Conservation (phyloP, 2,113 vertebrate species). For the Chaetops frenatus region DNA sequence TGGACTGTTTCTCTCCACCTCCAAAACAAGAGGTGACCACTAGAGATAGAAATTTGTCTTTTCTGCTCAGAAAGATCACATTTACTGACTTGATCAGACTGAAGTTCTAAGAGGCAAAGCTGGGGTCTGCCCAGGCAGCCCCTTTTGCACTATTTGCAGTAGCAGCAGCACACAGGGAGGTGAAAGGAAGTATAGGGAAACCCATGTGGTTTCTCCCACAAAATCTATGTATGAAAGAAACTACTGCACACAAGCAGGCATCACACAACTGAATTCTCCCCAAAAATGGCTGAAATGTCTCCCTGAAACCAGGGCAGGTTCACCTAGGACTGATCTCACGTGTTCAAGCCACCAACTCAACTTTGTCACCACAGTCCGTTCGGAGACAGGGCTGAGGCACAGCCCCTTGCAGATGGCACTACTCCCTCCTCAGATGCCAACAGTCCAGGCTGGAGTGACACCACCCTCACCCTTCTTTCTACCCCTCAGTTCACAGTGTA, state of each 20-base stretch:
- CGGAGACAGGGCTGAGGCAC: rapidly evolving
- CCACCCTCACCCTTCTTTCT: neutral
- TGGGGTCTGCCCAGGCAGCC: neutral
- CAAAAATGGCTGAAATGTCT: neutral
- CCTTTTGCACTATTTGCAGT: neutral
- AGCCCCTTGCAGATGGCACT: rapidly evolving
- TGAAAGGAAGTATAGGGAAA: neutral
- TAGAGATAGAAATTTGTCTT: neutral
- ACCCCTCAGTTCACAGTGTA: too few species aligned
- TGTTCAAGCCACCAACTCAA: neutral
- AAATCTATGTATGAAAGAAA: neutral
- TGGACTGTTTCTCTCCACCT: neutral
- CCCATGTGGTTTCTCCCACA: neutral
- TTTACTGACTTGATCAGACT: neutral
- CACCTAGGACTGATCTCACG: neutral
- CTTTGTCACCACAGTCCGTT: neutral
- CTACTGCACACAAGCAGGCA: neutral
- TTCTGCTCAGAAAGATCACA: neutral
- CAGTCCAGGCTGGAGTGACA: neutral
- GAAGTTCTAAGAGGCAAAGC: neutral
- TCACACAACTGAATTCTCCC: neutral
- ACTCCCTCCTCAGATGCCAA: neutral
- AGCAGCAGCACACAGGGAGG: neutral
- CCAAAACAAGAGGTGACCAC: neutral
- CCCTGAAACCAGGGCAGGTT: neutral